Percentiles rank a stretch among this genome's conserved stretches.
phyloP scores from a whole-genome alignment of 2,888 invertebrate genomes.

The Mythimna impura region DNA sequence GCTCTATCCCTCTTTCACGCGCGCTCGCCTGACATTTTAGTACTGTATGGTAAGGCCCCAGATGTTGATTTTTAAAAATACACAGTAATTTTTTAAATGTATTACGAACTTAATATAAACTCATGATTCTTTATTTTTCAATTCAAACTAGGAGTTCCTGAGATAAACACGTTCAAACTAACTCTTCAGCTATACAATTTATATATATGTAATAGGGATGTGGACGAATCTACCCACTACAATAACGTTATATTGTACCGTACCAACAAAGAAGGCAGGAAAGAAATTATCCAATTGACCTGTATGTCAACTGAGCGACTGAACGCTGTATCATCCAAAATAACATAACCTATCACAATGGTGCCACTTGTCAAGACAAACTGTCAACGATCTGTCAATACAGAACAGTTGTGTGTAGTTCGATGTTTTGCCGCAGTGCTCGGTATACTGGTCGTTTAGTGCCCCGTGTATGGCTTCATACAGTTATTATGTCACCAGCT shows the following conservation, averaged over 20 bases:
- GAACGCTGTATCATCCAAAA: constrained; percentile 25
- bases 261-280: constrained; percentile 39
- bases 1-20: too few species aligned
- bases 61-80: too few species aligned
- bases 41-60: too few species aligned
- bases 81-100: too few species aligned
- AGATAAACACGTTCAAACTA: neutral
- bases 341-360: neutral
- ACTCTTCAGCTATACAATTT: neutral
- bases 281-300: constrained; percentile 67
- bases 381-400: neutral
- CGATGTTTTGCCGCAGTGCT: neutral
- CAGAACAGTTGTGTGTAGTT: constrained; percentile 1
- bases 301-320: constrained; percentile 22
- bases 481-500: constrained; percentile 41
- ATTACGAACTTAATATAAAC: too few species aligned
- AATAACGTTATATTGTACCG: constrained; percentile 9
- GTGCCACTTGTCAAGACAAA: neutral
- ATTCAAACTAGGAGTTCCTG: neutral
- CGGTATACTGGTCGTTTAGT: neutral
- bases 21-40: too few species aligned
- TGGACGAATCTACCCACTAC: constrained; percentile 5
- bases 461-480: constrained; percentile 50
- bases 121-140: neutral
- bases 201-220: neutral